Percentiles rank a stretch among this genome's conserved stretches.
These are phyloP conservation scores for Tetragonula carbonaria DNA, from an alignment of 2,888 invertebrate genomes.

Conservation along the genomic window DNA sequence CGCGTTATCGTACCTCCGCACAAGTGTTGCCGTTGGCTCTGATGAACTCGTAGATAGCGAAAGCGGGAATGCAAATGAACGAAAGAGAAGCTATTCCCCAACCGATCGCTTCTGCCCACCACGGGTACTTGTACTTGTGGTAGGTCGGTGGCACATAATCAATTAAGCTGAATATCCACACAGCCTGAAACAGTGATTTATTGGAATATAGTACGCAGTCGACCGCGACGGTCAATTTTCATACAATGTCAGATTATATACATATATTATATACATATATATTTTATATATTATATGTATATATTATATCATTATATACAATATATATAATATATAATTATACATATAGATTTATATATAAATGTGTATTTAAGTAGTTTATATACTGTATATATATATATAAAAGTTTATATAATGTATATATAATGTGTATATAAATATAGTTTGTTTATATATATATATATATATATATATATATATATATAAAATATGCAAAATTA, in stretches of 20 bases:
- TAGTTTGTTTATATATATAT: no score
- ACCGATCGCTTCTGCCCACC: constrained; percentile 94
- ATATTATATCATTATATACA: no score
- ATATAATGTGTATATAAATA: no score
- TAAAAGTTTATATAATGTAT: no score
- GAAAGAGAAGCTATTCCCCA: constrained; percentile 94
- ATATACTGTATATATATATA: no score
- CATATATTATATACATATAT: not conserved
- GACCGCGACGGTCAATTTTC: not conserved
- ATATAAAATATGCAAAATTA: no score
- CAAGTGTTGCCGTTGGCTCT: constrained; percentile 90
- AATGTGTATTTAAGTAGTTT: no score
- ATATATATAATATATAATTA: no score
- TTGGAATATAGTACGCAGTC: not conserved
- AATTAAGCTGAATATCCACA: constrained; percentile 95
- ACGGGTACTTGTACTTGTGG: constrained; percentile 92
- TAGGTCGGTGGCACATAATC: constrained; percentile 95
- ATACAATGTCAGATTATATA: not conserved
- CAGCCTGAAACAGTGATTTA: constrained; percentile 85
- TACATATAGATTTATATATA: no score
- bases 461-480: no score
- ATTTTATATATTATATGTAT: not conserved
- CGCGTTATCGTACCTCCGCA: constrained; percentile 87
- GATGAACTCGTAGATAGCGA: constrained; percentile 90
- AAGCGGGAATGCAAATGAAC: constrained; percentile 93